Conservation (phyloP, 2,113 vertebrate genomes). For the Azemiops feae region DNA sequence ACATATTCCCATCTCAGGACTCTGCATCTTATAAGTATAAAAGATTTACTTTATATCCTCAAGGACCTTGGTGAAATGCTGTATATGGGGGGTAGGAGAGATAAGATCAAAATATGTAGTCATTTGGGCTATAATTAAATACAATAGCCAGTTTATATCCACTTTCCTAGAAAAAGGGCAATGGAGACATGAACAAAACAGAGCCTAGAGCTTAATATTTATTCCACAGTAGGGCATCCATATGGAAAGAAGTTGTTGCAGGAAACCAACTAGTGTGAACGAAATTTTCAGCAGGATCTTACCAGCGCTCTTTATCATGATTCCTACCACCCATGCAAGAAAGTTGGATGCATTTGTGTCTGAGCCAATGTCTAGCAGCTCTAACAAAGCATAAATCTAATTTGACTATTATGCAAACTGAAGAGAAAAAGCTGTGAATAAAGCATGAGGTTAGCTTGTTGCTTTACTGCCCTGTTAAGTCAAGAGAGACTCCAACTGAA, state of each 20-base stretch:
- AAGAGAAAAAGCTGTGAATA: conserved; percentile 69
- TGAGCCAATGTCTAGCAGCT: conserved; percentile 60
- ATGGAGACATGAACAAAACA: conserved; percentile 65
- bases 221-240: conserved; percentile 74
- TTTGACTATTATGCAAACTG: conserved; percentile 66
- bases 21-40: conserved; percentile 41
- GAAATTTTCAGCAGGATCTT: conserved; percentile 70
- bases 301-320: conserved; percentile 67
- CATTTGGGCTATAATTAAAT: conserved; percentile 77
- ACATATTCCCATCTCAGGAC: conserved; percentile 45
- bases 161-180: conserved; percentile 70
- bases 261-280: conserved; percentile 70
- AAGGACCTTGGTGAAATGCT: conserved; percentile 70
- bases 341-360: conserved; percentile 60
- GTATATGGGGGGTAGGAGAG: conserved; percentile 59
- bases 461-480: conserved; percentile 10
- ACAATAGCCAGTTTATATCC: conserved; percentile 77
- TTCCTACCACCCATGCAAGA: not conserved
- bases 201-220: conserved; percentile 71
- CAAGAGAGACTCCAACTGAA: conserved; percentile 12
- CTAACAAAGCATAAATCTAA: conserved; percentile 70
- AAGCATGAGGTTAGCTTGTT: conserved; percentile 58
- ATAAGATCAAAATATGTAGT: conserved; percentile 71
- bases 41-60: conserved; percentile 69
- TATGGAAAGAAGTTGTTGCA: conserved; percentile 75